Evolutionary conservation across 2,113 vertebrate genomes (phyloP).

Genomic region (Arothron firmamentum): DNA sequence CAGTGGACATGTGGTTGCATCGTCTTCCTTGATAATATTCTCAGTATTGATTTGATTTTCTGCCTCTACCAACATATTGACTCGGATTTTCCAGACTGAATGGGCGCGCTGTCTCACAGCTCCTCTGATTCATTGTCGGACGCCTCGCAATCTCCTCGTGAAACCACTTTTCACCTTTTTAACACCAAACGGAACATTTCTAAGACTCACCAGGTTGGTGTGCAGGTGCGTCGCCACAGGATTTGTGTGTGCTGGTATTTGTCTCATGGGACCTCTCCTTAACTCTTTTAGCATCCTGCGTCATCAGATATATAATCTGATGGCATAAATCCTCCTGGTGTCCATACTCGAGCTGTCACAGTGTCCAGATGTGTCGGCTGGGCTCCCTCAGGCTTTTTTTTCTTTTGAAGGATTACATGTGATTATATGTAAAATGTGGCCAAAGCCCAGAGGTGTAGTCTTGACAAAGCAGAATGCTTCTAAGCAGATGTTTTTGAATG

Average conservation of each 20-base stretch:
- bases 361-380: conserved; percentile 31
- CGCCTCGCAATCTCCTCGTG: conserved; percentile 4
- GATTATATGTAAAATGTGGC: conserved; percentile 27
- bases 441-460: conserved; percentile 13
- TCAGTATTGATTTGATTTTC: conserved; percentile 13
- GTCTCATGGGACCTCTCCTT: conserved; percentile 20
- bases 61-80: conserved; percentile 24
- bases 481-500: background rate
- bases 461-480: background rate
- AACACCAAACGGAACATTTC: background rate
- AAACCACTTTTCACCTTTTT: background rate
- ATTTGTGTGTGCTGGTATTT: conserved; percentile 22
- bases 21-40: conserved; percentile 1
- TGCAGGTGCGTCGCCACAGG: background rate
- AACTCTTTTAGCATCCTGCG: conserved; percentile 28
- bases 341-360: conserved; percentile 35
- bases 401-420: conserved; percentile 25
- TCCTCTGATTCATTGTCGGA: background rate
- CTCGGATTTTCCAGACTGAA: conserved; percentile 10
- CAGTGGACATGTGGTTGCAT: conserved; percentile 4
- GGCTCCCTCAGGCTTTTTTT: conserved; percentile 26
- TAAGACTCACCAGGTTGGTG: background rate
- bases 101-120: background rate
- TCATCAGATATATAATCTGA: conserved; percentile 43
- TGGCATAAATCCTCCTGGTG: conserved; percentile 25